Base-by-base conservation (phyloP, 2,888 invertebrate species). In the Seira musarum region DNA sequence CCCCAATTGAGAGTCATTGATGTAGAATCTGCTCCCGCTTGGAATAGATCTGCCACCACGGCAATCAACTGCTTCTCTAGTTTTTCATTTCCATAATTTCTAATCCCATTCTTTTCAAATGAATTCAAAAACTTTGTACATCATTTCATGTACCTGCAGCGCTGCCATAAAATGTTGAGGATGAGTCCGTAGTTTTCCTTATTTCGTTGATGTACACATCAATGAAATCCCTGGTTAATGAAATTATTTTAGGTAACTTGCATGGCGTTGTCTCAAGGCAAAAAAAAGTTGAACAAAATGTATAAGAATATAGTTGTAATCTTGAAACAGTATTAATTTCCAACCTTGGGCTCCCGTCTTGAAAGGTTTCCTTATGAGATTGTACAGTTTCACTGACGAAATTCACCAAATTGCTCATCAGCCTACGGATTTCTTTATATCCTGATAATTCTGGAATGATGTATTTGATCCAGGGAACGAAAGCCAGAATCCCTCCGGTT, bases 191-290 rank as follows among this genome's bases (percentile, higher is more conserved):
- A 2, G 82, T 79, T 5, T 66, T 40, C n/a, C 66, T 65, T 0
- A 79, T 82, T 67, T 82, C 74, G 1, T 65, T 78, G 1, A 82
- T 15, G 46, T 79, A 79, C 2, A 75, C 75, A 22, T 82, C 79
- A 24, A 75, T 82, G 46, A 82, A 82, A 53, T 82, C 82, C 19
- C 79, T 82, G 22, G 0, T 49, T 60, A 21, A 21, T n/a, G 15
- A 49, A n/a, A 49, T 2, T 3, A 49, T 49, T 8, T 49, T n/a
- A n/a, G n/a, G n/a, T n/a, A n/a, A n/a, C n/a, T n/a, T n/a, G n/a
- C n/a, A n/a, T n/a, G n/a, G n/a, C n/a, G n/a, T n/a, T n/a, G n/a
- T n/a, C n/a, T n/a, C n/a, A n/a, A n/a, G n/a, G n/a, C n/a, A n/a
- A n/a, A n/a, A n/a, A n/a, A n/a, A n/a, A n/a, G n/a, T n/a, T n/a